These are phyloP conservation scores for Eremophila alpestris DNA, from an alignment of 2,797 vertebrate genomes.

Conservation along the genomic window DNA sequence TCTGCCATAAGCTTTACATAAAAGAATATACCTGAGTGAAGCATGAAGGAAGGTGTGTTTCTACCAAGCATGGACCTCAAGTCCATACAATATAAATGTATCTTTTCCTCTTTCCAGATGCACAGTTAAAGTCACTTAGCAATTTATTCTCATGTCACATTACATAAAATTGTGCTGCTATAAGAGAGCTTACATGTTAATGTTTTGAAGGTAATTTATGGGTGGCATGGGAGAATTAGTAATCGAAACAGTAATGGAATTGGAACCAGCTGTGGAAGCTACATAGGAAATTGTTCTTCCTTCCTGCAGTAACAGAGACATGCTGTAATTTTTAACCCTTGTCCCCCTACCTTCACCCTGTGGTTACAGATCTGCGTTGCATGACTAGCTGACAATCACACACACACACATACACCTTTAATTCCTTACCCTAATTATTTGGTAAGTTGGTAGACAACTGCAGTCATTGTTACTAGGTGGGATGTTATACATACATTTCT, in stretches of 20 bases:
- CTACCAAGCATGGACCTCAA: not conserved
- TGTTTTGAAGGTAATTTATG: conserved; percentile 70
- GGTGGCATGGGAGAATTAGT: conserved; percentile 70
- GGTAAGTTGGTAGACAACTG: not conserved
- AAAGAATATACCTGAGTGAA: not conserved
- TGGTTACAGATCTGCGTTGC: conserved; percentile 30
- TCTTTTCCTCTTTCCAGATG: conserved; percentile 25
- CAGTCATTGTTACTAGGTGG: not conserved
- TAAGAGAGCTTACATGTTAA: conserved; percentile 52
- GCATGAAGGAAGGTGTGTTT: not conserved
- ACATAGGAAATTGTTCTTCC: conserved; percentile 72
- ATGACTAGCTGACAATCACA: not conserved
- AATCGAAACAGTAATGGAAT: conserved; percentile 71
- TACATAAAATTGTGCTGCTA: conserved; percentile 49
- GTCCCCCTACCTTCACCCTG: not conserved
- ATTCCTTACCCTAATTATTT: not conserved
- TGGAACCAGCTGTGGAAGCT: conserved; percentile 76
- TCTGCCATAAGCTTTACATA: not conserved
- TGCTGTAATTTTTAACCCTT: conserved; percentile 52
- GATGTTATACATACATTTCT: not conserved
- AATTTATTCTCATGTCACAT: conserved; percentile 51
- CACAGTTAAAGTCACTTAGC: conserved; percentile 5
- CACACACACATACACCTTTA: not conserved
- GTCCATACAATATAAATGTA: not conserved
- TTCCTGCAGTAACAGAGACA: conserved; percentile 69